Percentiles rank a stretch among this genome's conserved stretches.
These are phyloP conservation scores for Anhinga anhinga DNA, from an alignment of 2,113 vertebrate species.

Conservation along the genomic window DNA sequence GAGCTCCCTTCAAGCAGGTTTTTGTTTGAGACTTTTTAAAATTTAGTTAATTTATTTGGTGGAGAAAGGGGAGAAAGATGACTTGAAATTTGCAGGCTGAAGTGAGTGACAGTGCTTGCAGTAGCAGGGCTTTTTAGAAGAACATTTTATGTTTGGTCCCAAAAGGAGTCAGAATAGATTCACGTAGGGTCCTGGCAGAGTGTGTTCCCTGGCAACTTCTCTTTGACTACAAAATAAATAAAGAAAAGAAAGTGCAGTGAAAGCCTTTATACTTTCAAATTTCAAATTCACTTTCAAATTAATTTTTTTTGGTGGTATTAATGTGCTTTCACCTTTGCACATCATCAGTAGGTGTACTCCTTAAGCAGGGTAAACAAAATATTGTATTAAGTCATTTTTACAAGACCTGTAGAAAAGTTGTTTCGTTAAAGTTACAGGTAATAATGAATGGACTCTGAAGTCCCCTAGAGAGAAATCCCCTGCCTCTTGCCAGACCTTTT, in stretches of 20 bases:
- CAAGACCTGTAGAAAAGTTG: neutral
- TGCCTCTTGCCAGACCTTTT: neutral
- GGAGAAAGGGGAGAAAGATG: neutral
- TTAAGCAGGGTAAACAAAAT: neutral
- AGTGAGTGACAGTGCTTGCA: neutral
- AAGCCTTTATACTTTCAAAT: neutral
- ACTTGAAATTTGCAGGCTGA: neutral
- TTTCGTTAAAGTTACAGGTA: conserved; percentile 2
- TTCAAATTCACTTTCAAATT: neutral
- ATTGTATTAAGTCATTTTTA: neutral
- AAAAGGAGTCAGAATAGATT: conserved; percentile 4
- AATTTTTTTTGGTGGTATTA: neutral
- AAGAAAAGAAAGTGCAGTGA: neutral
- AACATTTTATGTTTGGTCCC: neutral
- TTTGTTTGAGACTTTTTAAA: neutral
- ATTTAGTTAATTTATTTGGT: neutral
- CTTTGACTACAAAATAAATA: conserved; percentile 17
- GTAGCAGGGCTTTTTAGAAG: neutral
- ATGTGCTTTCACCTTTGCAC: neutral
- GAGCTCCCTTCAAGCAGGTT: neutral
- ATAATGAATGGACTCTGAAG: neutral
- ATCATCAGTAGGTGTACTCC: neutral
- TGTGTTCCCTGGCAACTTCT: conserved; percentile 36
- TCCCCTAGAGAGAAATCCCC: neutral
- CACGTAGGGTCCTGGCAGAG: neutral